Conservation (phyloP, 92 coral and sea anemone species). For the Parazoanthus swiftii region DNA sequence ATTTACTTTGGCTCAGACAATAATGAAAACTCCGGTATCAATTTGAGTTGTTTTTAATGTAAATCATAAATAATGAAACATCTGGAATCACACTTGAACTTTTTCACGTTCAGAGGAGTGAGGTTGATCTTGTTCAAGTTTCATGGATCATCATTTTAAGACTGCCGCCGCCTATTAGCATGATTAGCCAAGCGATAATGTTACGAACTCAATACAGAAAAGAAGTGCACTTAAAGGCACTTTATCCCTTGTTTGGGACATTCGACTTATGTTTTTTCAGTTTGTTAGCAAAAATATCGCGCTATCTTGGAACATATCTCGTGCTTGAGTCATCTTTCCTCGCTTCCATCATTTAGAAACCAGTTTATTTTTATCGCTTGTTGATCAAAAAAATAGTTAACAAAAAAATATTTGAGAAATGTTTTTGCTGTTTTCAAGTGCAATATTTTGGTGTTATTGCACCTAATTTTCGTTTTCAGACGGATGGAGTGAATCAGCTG, state of each 20-base stretch:
- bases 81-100: slow-evolving; percentile 21
- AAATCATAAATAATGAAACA: slow-evolving; percentile 15
- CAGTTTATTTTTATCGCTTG: slow-evolving; percentile 14
- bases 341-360: background rate
- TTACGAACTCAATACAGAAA: background rate
- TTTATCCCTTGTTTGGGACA: slow-evolving; percentile 47
- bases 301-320: slow-evolving; percentile 19
- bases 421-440: slow-evolving; percentile 1
- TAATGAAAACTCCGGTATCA: slow-evolving; percentile 27
- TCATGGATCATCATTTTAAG: background rate
- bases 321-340: slow-evolving; percentile 22
- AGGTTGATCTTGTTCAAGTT: slow-evolving; percentile 4
- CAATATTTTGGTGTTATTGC: background rate
- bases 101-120: background rate
- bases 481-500: slow-evolving; percentile 19
- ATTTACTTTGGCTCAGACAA: slow-evolving; percentile 38
- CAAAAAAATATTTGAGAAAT: background rate
- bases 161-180: background rate
- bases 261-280: slow-evolving; percentile 18
- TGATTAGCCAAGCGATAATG: background rate
- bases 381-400: slow-evolving; percentile 1
- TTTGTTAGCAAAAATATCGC: slow-evolving; percentile 45
- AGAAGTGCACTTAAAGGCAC: background rate
- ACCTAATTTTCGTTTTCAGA: slow-evolving; percentile 25
- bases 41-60: slow-evolving; percentile 40